A percentile compares a stretch with the other conserved stretches of the same genome.
phyloP scores from a whole-genome alignment of 2,888 invertebrate genomes.

The Phortica magna region DNA sequence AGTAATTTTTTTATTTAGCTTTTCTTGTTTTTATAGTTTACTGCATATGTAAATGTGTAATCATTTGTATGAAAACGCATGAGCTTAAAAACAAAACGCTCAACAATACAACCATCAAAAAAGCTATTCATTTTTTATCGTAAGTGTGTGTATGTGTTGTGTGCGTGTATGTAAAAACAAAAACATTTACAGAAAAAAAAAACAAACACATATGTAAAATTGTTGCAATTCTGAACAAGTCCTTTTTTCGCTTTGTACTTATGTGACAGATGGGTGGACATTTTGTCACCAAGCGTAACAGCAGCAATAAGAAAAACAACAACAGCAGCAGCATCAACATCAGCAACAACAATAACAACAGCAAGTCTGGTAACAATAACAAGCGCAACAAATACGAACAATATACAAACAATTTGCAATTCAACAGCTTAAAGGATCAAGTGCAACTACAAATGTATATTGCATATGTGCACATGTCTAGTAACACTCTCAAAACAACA shows the following conservation, averaged over 20 bases:
- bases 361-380: conserved; percentile 49
- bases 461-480: conserved; percentile 37
- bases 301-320: conserved; percentile 38
- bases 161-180: not conserved
- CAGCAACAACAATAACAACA: conserved; percentile 41
- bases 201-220: not conserved
- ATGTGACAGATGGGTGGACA: conserved; percentile 70
- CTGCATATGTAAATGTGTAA: conserved; percentile 23
- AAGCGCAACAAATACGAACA: conserved; percentile 44
- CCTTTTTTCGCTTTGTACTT: conserved; percentile 41
- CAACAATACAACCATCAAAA: conserved; percentile 8
- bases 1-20: not conserved
- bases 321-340: conserved; percentile 40
- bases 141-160: not conserved
- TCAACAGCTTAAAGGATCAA: conserved; percentile 71
- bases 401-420: conserved; percentile 72
- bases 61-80: conserved; percentile 29
- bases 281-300: conserved; percentile 57
- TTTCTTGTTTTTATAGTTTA: not conserved
- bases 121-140: conserved; percentile 13
- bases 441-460: conserved; percentile 67
- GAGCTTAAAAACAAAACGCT: not conserved
- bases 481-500: too few relatives aligned
- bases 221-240: conserved; percentile 43
- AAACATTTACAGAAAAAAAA: not conserved